A percentile compares a stretch with the other conserved stretches of the same genome.
Conservation (phyloP, 1,140 invertebrate genomes). For the Drosophila mayri region DNA sequence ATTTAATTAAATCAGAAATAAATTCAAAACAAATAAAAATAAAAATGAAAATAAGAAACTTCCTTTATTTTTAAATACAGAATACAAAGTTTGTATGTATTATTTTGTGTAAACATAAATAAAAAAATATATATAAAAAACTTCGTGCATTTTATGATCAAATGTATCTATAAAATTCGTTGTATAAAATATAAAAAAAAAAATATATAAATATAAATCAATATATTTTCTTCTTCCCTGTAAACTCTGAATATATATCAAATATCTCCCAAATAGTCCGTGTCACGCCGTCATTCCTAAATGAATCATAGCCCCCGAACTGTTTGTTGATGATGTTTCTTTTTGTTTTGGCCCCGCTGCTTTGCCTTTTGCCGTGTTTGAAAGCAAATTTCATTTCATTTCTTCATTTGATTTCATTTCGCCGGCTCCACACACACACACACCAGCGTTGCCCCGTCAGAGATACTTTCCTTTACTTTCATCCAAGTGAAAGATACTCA, state of each 20-base stretch:
- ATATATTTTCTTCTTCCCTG: background rate
- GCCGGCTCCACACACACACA: constrained; percentile 20
- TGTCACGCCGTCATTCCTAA: constrained; percentile 6
- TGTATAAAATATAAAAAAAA: background rate
- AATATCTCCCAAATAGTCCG: background rate
- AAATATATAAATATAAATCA: background rate
- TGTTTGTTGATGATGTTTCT: constrained; percentile 14
- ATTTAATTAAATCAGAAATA: no score
- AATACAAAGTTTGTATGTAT: no score
- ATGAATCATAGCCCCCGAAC: constrained; percentile 23
- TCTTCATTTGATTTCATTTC: constrained; percentile 82
- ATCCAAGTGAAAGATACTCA: constrained; percentile 80
- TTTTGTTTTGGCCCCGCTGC: constrained; percentile 52
- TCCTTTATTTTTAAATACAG: no score
- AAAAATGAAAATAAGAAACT: no score
- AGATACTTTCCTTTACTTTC: constrained; percentile 80
- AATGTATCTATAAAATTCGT: no score
- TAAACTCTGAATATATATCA: background rate
- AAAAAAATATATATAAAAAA: no score
- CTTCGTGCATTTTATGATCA: no score
- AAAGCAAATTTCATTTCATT: constrained; percentile 83
- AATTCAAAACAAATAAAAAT: no score
- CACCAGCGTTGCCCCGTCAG: constrained; percentile 26
- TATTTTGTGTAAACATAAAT: no score
- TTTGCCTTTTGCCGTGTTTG: constrained; percentile 54